Conservation (phyloP, 2,113 vertebrate species). For the Cephalopterus ornatus region DNA sequence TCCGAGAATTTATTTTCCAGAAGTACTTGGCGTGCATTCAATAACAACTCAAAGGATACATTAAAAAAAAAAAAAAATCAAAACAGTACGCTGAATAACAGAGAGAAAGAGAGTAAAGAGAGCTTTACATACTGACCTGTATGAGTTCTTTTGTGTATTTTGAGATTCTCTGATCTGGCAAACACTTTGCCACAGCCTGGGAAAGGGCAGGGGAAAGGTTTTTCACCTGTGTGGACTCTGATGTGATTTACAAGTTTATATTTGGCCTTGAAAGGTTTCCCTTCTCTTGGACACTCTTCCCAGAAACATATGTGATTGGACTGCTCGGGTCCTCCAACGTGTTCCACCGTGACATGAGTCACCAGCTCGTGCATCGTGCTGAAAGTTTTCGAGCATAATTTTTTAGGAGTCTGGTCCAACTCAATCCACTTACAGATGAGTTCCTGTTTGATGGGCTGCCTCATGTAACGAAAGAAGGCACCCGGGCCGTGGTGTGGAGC, state of each 20-base stretch:
- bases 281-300: conserved; percentile 98
- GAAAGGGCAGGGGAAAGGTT: conserved; percentile 97
- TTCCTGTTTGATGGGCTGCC: conserved; percentile 98
- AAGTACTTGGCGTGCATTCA: conserved; percentile 42
- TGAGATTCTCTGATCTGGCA: conserved; percentile 97
- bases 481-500: conserved; percentile 89
- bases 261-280: conserved; percentile 99
- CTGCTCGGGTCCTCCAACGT: conserved; percentile 97
- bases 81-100: conserved; percentile 20
- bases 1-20: conserved; percentile 40
- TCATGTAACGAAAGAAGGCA: conserved; percentile 98
- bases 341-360: conserved; percentile 96
- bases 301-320: conserved; percentile 96
- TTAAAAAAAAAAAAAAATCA: background rate
- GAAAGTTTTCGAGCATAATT: conserved; percentile 96
- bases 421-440: conserved; percentile 98
- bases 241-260: conserved; percentile 99
- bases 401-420: conserved; percentile 83
- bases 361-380: conserved; percentile 98
- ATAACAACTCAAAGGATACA: conserved; percentile 28
- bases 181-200: conserved; percentile 99
- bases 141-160: conserved; percentile 99
- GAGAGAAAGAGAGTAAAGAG: conserved; percentile 53
- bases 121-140: conserved; percentile 88
- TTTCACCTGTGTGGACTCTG: conserved; percentile 98